Conservation (phyloP, 2,113 vertebrate species). For the Brachionichthys hirsutus region DNA sequence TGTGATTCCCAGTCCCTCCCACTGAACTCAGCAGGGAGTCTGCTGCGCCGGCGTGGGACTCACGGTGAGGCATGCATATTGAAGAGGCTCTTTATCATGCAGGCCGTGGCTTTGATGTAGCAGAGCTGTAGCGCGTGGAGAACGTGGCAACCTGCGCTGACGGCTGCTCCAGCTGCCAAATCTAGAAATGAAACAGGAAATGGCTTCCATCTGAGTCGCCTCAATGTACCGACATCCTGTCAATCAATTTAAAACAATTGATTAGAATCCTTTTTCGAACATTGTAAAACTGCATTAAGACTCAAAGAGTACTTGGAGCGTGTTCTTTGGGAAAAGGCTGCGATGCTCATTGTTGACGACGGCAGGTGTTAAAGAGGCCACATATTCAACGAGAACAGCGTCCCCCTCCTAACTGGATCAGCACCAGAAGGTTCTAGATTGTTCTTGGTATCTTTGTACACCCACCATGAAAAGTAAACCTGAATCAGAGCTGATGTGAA, state of each 20-base stretch:
- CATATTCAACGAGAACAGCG: too few species aligned
- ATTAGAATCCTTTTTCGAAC: neutral
- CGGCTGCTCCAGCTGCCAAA: constrained; percentile 27
- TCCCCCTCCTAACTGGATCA: too few species aligned
- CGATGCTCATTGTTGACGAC: too few species aligned
- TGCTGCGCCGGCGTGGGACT: constrained; percentile 23
- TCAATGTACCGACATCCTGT: neutral
- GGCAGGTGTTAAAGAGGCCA: too few species aligned
- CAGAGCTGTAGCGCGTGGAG: constrained; percentile 24
- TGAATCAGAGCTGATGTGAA: too few species aligned
- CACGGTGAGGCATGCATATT: constrained; percentile 67
- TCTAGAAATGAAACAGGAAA: constrained; percentile 35
- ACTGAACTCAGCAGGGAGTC: constrained; percentile 40
- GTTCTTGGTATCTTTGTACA: too few species aligned
- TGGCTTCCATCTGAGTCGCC: constrained; percentile 13
- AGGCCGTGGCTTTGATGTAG: constrained; percentile 21
- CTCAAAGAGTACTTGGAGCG: too few species aligned
- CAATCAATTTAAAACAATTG: neutral
- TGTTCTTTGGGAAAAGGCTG: too few species aligned
- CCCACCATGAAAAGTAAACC: too few species aligned
- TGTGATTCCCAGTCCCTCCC: constrained; percentile 43
- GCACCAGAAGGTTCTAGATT: too few species aligned
- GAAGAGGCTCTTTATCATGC: constrained; percentile 55
- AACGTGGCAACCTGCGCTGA: constrained; percentile 23
- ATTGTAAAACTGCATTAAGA: too few species aligned